Evolutionary conservation across 2,797 vertebrate species (phyloP), one percentile per base, ranked within the genome.

Genomic region (Gambelia wislizenii): DNA sequence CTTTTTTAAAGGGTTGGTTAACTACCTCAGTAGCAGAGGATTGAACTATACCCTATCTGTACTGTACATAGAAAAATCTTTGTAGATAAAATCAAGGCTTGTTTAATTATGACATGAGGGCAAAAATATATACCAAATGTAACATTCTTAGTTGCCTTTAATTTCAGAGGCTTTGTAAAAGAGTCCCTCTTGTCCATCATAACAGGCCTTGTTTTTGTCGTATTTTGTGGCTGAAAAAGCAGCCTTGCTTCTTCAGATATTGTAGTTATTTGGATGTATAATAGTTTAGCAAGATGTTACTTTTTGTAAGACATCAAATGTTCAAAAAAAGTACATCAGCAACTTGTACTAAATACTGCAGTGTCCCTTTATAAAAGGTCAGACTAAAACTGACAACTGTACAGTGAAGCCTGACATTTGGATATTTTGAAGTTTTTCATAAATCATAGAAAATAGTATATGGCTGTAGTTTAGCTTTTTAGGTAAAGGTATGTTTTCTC

Each of bases 1-100:
- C 98, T 98, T 99, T 99, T 97, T 98, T 97, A 99, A 99, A 99
- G 99, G 98, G 98, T 99, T 99, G 98, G 98, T 99, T 99, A 98
- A 99, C 99, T 99, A 99, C 99, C 99, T 99, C 99, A 99, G 98
- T 99, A 99, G 97, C 98, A 98, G 99, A 99, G 99, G 99, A 99
- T 98, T 99, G 98, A 99, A 99, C 99, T 99, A 97, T 97, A 98
- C 99, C 99, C 99, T 98, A 98, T 98, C 98, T 99, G 98, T 99
- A 99, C 98, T 99, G 99, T 99, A 99, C 98, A 99, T 99, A 99
- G 98, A 98, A 99, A n/a, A 99, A 98, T 98, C 96, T 99, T 98
- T 99, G 98, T 98, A 98, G 98, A 99, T 99, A 98, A 99, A 99
- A 99, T 98, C 98, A 98, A 99, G 99, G 98, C 98, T 99, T 98